Conservation (phyloP, 2,113 vertebrate species). For the Triplophysa rosa region DNA sequence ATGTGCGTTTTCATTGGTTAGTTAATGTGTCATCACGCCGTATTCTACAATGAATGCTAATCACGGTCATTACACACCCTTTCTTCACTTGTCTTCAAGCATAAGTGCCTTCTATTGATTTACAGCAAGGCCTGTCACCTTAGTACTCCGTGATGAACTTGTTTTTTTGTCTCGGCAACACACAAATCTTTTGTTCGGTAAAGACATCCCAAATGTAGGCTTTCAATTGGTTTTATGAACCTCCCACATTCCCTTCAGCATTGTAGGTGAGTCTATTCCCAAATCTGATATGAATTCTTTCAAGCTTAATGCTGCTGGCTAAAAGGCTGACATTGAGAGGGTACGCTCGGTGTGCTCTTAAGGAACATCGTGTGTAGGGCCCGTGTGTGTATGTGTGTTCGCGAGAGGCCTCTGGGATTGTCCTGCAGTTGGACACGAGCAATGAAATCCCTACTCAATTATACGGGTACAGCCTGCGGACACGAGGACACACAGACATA, state of each 20-base stretch:
- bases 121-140: conserved; percentile 19
- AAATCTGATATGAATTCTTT: conserved; percentile 46
- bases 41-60: conserved; percentile 18
- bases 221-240: conserved; percentile 28
- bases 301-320: conserved; percentile 38
- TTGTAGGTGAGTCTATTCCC: conserved; percentile 34
- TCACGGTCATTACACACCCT: conserved; percentile 15
- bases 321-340: conserved; percentile 42
- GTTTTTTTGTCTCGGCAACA: conserved; percentile 27
- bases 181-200: conserved; percentile 6
- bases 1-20: conserved; percentile 5
- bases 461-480: conserved; percentile 29
- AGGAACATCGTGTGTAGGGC: conserved; percentile 22
- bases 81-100: conserved; percentile 22
- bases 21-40: background rate
- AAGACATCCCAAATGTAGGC: conserved; percentile 5
- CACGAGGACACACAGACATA: conserved; percentile 47
- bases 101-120: conserved; percentile 14
- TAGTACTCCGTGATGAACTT: conserved; percentile 23
- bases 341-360: conserved; percentile 41
- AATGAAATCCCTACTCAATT: conserved; percentile 53
- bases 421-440: conserved; percentile 51
- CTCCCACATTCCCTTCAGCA: conserved; percentile 27
- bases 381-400: conserved; percentile 39
- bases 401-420: conserved; percentile 41